These are phyloP conservation scores for Sebastes ruberrimus DNA, from an alignment of 2,797 vertebrate genomes.

Conservation along the genomic window DNA sequence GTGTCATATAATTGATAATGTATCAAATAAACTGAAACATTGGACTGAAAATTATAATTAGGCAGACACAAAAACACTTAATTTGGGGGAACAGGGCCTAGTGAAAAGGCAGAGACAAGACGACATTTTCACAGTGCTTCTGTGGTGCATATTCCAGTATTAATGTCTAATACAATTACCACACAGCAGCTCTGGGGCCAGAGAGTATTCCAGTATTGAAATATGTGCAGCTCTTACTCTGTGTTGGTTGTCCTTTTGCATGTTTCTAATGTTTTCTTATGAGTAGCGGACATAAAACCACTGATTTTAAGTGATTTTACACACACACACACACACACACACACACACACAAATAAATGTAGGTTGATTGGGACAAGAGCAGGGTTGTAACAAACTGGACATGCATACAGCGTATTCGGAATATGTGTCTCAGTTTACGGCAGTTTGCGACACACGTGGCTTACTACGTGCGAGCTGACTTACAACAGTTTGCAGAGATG, in stretches of 20 bases:
- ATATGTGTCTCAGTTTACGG: too few relatives aligned
- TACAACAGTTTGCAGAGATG: too few relatives aligned
- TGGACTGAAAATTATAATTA: not conserved
- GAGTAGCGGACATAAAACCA: not conserved
- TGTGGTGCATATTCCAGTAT: not conserved
- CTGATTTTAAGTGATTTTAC: not conserved
- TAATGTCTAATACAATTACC: not conserved
- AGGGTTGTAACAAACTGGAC: not conserved
- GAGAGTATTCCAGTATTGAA: too few relatives aligned
- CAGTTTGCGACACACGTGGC: too few relatives aligned
- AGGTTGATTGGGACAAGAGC: not conserved
- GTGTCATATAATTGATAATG: not conserved
- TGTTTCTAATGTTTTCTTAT: not conserved
- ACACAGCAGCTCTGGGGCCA: too few relatives aligned
- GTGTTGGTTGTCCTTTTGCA: not conserved
- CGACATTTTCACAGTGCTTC: not conserved
- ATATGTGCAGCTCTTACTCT: too few relatives aligned
- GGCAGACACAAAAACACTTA: not conserved
- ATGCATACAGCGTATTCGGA: too few relatives aligned
- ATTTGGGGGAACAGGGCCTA: not conserved
- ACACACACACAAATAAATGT: too few relatives aligned
- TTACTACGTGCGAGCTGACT: too few relatives aligned
- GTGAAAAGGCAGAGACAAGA: not conserved
- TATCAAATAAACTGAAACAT: not conserved
- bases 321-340: too few relatives aligned